A percentile compares a stretch with the other conserved stretches of the same genome.
These are phyloP conservation scores for Pangasius larnaudii DNA, from an alignment of 2,797 vertebrate species.

Conservation along the genomic window DNA sequence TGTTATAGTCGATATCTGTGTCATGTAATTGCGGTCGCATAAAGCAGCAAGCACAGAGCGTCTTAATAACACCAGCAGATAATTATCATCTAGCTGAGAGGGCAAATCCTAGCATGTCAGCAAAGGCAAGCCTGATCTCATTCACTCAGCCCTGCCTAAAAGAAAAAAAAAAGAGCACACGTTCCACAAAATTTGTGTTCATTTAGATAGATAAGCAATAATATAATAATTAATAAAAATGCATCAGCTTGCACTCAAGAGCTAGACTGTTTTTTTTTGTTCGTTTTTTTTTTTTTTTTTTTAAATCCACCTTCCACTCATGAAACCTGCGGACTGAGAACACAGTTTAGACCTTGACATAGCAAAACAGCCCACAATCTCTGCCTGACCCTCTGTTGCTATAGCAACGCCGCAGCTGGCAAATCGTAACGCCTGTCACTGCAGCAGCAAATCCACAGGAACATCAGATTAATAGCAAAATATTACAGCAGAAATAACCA, in stretches of 20 bases:
- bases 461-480: background rate
- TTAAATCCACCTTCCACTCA: background rate
- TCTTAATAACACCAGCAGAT: conserved; percentile 38
- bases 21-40: background rate
- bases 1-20: background rate
- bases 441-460: background rate
- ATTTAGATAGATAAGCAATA: background rate
- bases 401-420: conserved; percentile 69
- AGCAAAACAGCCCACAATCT: conserved; percentile 67
- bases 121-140: conserved; percentile 30
- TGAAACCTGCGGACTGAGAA: conserved; percentile 20
- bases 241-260: background rate
- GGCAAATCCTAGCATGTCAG: conserved; percentile 40
- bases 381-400: conserved; percentile 74
- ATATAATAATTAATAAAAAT: background rate
- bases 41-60: background rate
- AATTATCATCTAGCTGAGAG: conserved; percentile 31
- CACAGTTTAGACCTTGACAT: conserved; percentile 75
- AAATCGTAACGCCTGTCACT: background rate
- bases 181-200: background rate
- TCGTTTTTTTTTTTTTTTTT: background rate
- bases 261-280: background rate
- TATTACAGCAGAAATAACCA: background rate
- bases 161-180: background rate
- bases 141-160: background rate